Percentiles rank a stretch among this genome's conserved stretches.
phyloP scores from a whole-genome alignment of 1,140 invertebrate species.

The Xylocopa sonorina region DNA sequence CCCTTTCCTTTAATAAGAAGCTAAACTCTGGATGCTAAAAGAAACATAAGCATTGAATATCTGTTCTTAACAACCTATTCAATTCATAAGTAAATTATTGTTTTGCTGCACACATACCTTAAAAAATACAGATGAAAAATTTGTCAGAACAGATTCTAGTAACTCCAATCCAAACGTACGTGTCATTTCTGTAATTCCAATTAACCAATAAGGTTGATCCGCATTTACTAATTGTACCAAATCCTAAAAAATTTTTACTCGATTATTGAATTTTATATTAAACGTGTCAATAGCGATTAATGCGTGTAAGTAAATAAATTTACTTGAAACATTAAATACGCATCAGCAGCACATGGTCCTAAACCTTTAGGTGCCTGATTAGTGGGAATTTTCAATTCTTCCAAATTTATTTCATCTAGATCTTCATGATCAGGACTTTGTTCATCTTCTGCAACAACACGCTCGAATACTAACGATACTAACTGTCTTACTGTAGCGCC shows the following conservation, averaged over 20 bases:
- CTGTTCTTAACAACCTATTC: too few relatives aligned
- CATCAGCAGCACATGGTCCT: constrained; percentile 95
- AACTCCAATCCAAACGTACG: constrained; percentile 98
- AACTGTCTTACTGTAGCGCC: constrained; percentile 98
- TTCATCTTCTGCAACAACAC: constrained; percentile 90
- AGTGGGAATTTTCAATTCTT: constrained; percentile 90
- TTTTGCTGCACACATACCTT: constrained; percentile 85
- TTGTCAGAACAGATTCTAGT: constrained; percentile 95
- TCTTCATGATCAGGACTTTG: constrained; percentile 72
- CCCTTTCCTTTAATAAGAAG: constrained; percentile 96
- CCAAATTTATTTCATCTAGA: constrained; percentile 85
- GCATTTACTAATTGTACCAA: constrained; percentile 98
- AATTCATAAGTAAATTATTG: neutral
- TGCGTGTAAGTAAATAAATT: constrained; percentile 44
- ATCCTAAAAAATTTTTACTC: constrained; percentile 84
- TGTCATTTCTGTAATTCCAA: constrained; percentile 98
- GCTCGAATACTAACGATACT: constrained; percentile 97
- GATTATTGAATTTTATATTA: constrained; percentile 17
- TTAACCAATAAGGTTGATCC: constrained; percentile 96
- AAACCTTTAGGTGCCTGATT: constrained; percentile 90
- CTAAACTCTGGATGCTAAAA: constrained; percentile 96
- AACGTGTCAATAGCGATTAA: neutral
- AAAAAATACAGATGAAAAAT: constrained; percentile 96
- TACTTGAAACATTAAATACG: constrained; percentile 97
- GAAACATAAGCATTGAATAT: constrained; percentile 38